These are phyloP conservation scores for Tenualosa ilisha DNA, from an alignment of 2,797 vertebrate genomes.

Conservation along the genomic window DNA sequence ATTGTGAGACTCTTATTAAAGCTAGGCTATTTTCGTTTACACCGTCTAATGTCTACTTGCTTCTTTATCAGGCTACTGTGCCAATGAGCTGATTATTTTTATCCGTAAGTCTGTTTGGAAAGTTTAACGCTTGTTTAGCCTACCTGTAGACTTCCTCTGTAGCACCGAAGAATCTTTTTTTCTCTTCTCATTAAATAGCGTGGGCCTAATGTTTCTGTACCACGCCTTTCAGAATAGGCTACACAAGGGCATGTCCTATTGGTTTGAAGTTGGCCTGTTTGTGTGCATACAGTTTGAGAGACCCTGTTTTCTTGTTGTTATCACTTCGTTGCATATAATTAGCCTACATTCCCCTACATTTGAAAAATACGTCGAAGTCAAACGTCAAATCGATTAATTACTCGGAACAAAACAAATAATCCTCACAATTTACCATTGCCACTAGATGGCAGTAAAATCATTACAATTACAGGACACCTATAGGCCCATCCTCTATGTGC, in stretches of 20 bases:
- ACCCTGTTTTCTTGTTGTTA: too few relatives aligned
- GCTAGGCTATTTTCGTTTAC: neutral
- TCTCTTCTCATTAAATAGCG: too few relatives aligned
- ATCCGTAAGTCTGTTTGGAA: neutral
- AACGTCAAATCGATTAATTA: neutral
- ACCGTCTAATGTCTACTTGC: neutral
- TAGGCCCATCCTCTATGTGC: neutral
- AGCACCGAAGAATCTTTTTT: neutral
- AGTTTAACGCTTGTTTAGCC: neutral
- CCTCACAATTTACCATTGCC: neutral
- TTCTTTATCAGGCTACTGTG: neutral
- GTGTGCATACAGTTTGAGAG: too few relatives aligned
- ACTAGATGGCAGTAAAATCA: slow-evolving; percentile 17
- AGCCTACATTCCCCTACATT: too few relatives aligned
- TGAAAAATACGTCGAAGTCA: too few relatives aligned
- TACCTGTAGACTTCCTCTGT: neutral
- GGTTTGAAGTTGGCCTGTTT: too few relatives aligned
- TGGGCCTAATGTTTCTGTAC: too few relatives aligned
- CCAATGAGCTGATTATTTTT: neutral
- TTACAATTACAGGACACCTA: neutral
- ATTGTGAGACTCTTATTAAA: slow-evolving; percentile 1
- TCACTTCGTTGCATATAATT: too few relatives aligned
- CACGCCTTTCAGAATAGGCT: too few relatives aligned
- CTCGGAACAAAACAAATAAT: neutral
- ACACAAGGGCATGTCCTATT: too few relatives aligned